Percentiles rank a stretch among this genome's conserved stretches.
Conservation (phyloP, 2,888 invertebrate genomes). For the Nomada fucata region DNA sequence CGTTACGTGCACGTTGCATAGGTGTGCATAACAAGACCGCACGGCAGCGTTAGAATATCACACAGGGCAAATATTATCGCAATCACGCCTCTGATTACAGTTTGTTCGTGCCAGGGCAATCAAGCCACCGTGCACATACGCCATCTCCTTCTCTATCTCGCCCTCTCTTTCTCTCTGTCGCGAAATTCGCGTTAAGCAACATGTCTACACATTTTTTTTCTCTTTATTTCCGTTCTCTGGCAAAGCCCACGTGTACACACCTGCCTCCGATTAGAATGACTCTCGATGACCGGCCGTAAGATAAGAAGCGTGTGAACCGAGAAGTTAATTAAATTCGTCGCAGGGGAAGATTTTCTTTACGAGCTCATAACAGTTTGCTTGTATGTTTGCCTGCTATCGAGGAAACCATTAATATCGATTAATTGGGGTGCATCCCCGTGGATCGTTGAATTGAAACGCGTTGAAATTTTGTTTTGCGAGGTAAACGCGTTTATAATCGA, state of each 20-base stretch:
- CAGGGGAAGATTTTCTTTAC: background rate
- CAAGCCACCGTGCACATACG: conserved; percentile 1
- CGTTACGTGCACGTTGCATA: background rate
- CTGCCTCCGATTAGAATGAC: conserved; percentile 4
- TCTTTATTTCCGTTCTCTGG: background rate
- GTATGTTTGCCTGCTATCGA: conserved; percentile 13
- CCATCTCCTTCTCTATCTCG: background rate
- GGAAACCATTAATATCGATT: conserved; percentile 25
- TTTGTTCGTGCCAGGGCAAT: conserved; percentile 47
- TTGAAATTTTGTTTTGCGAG: background rate
- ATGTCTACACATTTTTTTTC: background rate
- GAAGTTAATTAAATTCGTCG: conserved; percentile 33
- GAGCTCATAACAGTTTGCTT: background rate
- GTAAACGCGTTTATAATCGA: background rate
- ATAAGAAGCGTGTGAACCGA: conserved; percentile 30
- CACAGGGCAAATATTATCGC: conserved; percentile 56
- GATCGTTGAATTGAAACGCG: too few species aligned
- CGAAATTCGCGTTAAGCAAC: conserved; percentile 22
- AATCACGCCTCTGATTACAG: conserved; percentile 54
- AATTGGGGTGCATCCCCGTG: background rate
- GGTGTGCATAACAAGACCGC: conserved; percentile 27
- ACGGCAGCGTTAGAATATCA: conserved; percentile 42
- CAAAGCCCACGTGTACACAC: background rate
- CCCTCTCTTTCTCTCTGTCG: background rate
- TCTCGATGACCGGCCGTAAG: conserved; percentile 22